These are phyloP conservation scores for Gallinago jamesoni DNA, from an alignment of 2,113 vertebrate genomes.

Conservation along the genomic window DNA sequence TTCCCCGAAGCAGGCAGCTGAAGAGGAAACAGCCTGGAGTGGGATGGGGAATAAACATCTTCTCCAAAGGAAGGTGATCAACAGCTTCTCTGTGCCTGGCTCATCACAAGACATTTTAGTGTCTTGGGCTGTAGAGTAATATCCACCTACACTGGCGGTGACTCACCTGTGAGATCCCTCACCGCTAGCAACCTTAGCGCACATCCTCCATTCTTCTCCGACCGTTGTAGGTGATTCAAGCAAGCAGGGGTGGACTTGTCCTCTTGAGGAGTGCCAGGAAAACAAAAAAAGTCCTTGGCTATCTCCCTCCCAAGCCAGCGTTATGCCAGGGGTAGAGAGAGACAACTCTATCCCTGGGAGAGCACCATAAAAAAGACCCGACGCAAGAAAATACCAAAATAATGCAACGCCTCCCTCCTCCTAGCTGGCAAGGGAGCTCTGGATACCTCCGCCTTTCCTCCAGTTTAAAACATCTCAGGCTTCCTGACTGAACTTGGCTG, in stretches of 20 bases:
- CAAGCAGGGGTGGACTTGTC: conserved; percentile 30
- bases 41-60: neutral
- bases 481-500: conserved; percentile 61
- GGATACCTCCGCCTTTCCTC: neutral
- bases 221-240: neutral
- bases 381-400: neutral
- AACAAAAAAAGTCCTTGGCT: neutral
- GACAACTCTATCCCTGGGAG: conserved; percentile 12
- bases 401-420: neutral
- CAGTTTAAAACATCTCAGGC: conserved; percentile 13
- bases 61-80: neutral
- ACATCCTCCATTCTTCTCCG: neutral
- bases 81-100: neutral
- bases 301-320: neutral
- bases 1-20: neutral
- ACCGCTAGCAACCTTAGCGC: neutral
- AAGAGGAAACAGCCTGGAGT: neutral
- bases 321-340: neutral
- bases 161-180: conserved; percentile 16
- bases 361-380: neutral
- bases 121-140: neutral
- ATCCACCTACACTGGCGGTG: neutral
- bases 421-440: neutral
- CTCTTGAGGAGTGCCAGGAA: neutral
- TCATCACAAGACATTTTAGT: neutral